Evolutionary conservation across 2,113 vertebrate genomes (phyloP).

Genomic region (Catagonus wagneri): DNA sequence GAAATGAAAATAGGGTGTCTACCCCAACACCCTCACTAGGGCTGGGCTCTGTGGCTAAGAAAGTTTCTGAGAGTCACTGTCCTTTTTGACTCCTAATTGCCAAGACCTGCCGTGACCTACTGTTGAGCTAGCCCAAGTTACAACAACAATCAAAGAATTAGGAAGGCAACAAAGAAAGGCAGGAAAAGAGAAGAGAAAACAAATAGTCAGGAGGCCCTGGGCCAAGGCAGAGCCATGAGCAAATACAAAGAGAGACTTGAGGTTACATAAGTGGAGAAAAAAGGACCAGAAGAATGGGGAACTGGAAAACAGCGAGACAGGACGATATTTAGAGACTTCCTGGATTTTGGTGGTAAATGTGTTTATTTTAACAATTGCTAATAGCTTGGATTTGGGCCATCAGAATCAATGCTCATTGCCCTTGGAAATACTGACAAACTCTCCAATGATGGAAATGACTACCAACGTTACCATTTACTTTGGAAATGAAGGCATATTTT

Average conservation of each 20-base stretch:
- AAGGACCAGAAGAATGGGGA: conserved; percentile 15
- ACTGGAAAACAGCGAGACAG: not conserved
- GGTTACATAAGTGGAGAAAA: not conserved
- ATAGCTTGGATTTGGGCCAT: conserved; percentile 15
- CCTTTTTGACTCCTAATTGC: not conserved
- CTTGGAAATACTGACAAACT: conserved; percentile 9
- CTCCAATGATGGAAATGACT: not conserved
- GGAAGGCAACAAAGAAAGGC: not conserved
- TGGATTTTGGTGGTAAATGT: not conserved
- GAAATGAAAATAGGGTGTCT: not conserved
- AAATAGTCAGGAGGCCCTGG: not conserved
- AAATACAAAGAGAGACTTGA: not conserved
- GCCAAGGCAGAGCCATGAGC: not conserved
- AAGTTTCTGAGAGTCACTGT: not conserved
- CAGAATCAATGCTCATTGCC: not conserved
- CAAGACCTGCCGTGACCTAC: not conserved
- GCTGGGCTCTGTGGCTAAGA: not conserved
- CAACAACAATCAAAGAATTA: not conserved
- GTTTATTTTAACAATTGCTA: conserved; percentile 2
- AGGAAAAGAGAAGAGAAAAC: not conserved
- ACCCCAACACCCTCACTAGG: not conserved
- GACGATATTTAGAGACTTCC: not conserved
- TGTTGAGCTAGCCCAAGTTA: not conserved
- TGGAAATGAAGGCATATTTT: conserved; percentile 25
- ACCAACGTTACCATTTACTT: conserved; percentile 18